A percentile compares a stretch with the other conserved stretches of the same genome.
These are phyloP conservation scores for Chorisops tibialis DNA, from an alignment of 2,888 invertebrate species.

Conservation along the genomic window DNA sequence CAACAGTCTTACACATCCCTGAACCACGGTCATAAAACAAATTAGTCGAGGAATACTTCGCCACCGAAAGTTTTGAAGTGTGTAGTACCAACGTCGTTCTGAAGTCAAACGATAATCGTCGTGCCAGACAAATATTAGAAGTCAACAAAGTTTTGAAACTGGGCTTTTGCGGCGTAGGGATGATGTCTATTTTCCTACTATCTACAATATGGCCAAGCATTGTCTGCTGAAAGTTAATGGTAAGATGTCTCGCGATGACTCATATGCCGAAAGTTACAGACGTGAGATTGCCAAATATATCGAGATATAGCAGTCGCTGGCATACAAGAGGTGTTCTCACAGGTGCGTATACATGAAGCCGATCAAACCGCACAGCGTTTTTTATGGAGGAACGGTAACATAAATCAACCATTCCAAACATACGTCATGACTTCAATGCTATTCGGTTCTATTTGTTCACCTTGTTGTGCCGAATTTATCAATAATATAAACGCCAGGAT, in stretches of 20 bases:
- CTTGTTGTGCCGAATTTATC: background rate
- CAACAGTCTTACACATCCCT: background rate
- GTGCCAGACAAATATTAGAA: background rate
- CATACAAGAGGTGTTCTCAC: constrained; percentile 43
- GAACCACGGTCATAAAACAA: background rate
- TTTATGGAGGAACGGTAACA: background rate
- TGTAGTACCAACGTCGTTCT: background rate
- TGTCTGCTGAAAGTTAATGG: background rate
- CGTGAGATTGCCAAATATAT: constrained; percentile 13
- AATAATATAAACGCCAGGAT: background rate
- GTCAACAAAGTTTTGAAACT: constrained; percentile 2
- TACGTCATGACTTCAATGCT: constrained; percentile 3
- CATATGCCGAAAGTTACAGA: background rate
- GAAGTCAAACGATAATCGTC: constrained; percentile 2
- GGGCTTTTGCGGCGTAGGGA: constrained; percentile 19
- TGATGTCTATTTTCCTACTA: background rate
- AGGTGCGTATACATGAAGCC: constrained; percentile 36
- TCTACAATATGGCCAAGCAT: background rate
- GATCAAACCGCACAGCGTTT: constrained; percentile 39
- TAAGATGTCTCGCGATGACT: background rate
- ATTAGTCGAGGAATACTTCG: background rate
- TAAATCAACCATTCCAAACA: background rate
- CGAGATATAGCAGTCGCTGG: background rate
- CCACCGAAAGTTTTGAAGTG: background rate
- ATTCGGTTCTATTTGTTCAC: constrained; percentile 1